These are phyloP conservation scores for Griposia aprilina DNA, from an alignment of 2,888 invertebrate species.

Conservation along the genomic window DNA sequence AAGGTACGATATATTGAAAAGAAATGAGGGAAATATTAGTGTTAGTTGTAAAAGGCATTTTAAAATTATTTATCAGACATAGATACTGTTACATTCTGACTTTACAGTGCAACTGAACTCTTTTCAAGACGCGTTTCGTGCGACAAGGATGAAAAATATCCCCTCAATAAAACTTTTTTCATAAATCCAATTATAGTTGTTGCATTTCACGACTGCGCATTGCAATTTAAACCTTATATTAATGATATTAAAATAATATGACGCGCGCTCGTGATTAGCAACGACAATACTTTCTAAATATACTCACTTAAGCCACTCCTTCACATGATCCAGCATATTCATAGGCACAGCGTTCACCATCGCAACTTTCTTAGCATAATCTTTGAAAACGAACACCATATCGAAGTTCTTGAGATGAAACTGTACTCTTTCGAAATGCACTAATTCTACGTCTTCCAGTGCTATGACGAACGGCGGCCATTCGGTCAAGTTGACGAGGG, in stretches of 20 bases:
- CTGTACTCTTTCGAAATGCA: slow-evolving; percentile 99
- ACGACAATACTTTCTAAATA: background rate
- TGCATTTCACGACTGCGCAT: background rate
- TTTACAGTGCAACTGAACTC: background rate
- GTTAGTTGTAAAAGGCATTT: background rate
- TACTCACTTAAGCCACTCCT: slow-evolving; percentile 99
- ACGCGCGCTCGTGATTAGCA: background rate
- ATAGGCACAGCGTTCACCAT: slow-evolving; percentile 99
- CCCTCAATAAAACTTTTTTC: background rate
- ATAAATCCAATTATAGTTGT: background rate
- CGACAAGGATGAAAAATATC: background rate
- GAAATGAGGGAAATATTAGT: background rate
- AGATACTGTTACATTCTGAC: background rate
- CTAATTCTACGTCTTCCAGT: slow-evolving; percentile 98
- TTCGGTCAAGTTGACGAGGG: slow-evolving; percentile 98
- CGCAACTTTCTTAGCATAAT: slow-evolving; percentile 97
- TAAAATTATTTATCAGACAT: background rate
- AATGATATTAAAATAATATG: background rate
- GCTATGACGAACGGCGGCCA: slow-evolving; percentile 99
- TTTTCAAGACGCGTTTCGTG: background rate
- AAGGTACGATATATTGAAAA: background rate
- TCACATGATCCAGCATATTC: slow-evolving; percentile 99
- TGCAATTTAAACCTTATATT: background rate
- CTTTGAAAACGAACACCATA: slow-evolving; percentile 99
- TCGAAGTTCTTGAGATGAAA: slow-evolving; percentile 99